Evolutionary conservation across 2,113 vertebrate genomes (phyloP).

Genomic region (Morone saxatilis): DNA sequence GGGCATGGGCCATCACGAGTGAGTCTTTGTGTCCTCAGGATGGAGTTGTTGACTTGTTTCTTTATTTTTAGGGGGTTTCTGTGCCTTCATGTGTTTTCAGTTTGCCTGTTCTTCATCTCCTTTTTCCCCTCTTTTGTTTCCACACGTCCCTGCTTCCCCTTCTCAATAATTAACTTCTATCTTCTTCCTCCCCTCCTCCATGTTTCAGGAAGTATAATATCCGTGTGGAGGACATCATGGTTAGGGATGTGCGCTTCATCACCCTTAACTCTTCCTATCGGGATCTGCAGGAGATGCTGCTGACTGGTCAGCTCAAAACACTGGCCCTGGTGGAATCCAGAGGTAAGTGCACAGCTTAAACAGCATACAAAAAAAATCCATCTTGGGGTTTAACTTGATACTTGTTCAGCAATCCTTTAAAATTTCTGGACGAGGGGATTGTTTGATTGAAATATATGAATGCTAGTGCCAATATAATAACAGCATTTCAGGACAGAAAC

Average conservation of each 20-base stretch:
- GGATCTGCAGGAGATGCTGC: conserved; percentile 91
- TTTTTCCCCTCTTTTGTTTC: conserved; percentile 1
- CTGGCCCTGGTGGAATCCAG: conserved; percentile 88
- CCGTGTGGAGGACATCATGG: conserved; percentile 98
- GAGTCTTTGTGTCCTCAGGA: conserved; percentile 71
- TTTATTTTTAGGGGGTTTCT: neutral
- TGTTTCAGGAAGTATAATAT: conserved; percentile 93
- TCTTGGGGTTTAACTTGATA: neutral
- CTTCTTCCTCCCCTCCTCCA: conserved; percentile 1
- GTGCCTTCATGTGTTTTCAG: neutral
- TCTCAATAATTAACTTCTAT: neutral
- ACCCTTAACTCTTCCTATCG: conserved; percentile 94
- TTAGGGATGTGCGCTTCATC: conserved; percentile 91
- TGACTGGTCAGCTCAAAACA: conserved; percentile 91
- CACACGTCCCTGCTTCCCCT: neutral
- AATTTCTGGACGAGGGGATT: neutral
- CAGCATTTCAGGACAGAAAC: neutral
- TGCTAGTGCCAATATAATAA: neutral
- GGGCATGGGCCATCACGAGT: conserved; percentile 98
- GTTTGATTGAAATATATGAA: neutral
- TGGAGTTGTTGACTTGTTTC: neutral
- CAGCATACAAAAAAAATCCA: neutral
- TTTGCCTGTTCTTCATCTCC: neutral
- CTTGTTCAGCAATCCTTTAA: neutral
- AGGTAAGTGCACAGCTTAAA: conserved; percentile 56